Base-by-base conservation (phyloP, 53 echinoderm and acorn worm genomes). In the Paelopatides confundens region DNA sequence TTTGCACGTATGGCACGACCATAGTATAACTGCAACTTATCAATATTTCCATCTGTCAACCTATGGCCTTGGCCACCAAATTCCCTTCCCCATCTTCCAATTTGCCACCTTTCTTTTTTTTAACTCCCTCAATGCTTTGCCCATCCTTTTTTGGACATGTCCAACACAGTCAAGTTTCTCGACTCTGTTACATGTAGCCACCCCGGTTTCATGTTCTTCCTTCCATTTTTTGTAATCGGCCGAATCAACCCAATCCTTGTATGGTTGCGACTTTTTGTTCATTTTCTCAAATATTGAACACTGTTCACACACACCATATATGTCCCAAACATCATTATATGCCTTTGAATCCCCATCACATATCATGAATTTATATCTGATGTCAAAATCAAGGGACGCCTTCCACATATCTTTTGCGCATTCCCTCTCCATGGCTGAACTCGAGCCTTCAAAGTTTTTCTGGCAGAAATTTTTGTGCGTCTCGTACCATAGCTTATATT, bases 1-100 rank as follows among this genome's bases (percentile, higher is more conserved):
- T 89, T 82, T 52, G 82, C 33, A 2, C 89, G 39, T 31, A 89
- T 89, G 32, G 89, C 71, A 68, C 70, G 64, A 69, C n/a, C n/a
- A n/a, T n/a, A n/a, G n/a, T n/a, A n/a, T n/a, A n/a, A n/a, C n/a
- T n/a, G n/a, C n/a, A n/a, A 27, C 27, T 74, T 74, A 48, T 76
- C 77, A 13, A 43, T 76, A 3, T 18, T 8, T 4, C 77, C 31
- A 76, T 48, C 77, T 24, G 77, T 76, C 50, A 76, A 7, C 1
- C 77, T n/a, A 26, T 76, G 27, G 5, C 77, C 39, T 76, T 66
- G 4, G 40, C 69, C 69, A 35, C 82, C 83, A 12, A 82, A 48
- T 48, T 52, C 47, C 88, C n/a, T n/a, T 88, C 82, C 43, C 85
- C 85, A 85, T 85, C 66, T 1, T 51, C 47, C n/a, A 85, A 40